Evolutionary conservation across 2,888 invertebrate genomes (phyloP).

Genomic region (Meiosimyza platycephala): DNA sequence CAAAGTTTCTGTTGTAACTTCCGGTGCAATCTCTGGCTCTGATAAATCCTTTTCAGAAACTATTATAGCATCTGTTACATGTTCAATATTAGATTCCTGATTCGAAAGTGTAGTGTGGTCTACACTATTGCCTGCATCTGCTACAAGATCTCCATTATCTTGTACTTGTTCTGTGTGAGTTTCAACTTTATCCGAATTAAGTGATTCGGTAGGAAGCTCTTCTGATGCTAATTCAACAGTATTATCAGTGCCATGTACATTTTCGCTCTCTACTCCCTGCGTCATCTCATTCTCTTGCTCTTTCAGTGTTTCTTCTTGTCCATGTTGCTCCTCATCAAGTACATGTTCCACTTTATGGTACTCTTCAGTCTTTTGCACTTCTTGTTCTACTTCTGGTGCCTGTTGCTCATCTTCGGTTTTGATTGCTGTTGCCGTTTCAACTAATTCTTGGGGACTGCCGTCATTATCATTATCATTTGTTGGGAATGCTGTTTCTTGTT

Average conservation of each 20-base stretch:
- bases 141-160: neutral
- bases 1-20: conserved; percentile 37
- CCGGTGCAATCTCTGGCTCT: conserved; percentile 28
- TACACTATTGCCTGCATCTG: neutral
- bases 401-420: neutral
- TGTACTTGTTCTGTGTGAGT: neutral
- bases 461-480: conserved; percentile 54
- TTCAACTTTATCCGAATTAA: neutral
- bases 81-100: conserved; percentile 40
- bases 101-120: conserved; percentile 37
- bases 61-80: conserved; percentile 39
- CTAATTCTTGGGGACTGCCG: neutral
- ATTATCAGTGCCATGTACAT: neutral
- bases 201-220: neutral
- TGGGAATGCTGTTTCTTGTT: conserved; percentile 49
- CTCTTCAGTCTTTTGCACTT: neutral
- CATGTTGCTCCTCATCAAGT: neutral
- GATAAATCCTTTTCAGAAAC: conserved; percentile 32
- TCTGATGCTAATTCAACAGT: conserved; percentile 1
- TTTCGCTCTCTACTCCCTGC: too few species aligned
- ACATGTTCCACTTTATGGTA: conserved; percentile 2
- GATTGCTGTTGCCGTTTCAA: neutral
- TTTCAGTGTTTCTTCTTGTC: neutral
- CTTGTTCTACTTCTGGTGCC: neutral
- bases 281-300: neutral